These are phyloP conservation scores for Carposina sasakii DNA, from an alignment of 1,140 invertebrate genomes.

Conservation along the genomic window DNA sequence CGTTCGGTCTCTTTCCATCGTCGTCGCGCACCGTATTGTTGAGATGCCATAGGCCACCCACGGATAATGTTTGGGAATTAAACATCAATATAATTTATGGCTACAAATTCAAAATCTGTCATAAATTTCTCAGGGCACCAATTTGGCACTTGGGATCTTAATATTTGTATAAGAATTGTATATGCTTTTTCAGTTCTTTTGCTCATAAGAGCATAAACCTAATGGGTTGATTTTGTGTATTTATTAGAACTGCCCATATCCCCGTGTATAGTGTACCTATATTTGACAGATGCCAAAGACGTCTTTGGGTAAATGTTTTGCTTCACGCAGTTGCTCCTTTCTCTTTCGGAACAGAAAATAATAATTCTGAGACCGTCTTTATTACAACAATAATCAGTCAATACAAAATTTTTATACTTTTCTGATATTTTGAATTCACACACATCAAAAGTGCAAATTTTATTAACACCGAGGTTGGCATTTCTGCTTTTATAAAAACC, in stretches of 20 bases:
- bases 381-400: constrained; percentile 3
- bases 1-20: too few relatives aligned
- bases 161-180: neutral
- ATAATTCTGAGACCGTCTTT: constrained; percentile 2
- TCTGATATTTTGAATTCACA: neutral
- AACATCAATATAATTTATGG: neutral
- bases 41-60: too few relatives aligned
- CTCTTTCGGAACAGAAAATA: constrained; percentile 4
- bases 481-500: neutral
- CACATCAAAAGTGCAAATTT: neutral
- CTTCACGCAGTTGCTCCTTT: neutral
- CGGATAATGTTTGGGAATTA: neutral
- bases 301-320: neutral
- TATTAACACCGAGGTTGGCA: neutral
- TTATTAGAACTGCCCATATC: neutral
- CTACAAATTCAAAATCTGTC: neutral
- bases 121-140: constrained; percentile 4
- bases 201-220: neutral
- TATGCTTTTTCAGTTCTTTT: neutral
- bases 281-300: neutral
- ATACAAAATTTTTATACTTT: constrained; percentile 6
- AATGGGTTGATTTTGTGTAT: neutral
- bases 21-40: too few relatives aligned
- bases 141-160: neutral
- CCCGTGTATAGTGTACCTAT: constrained; percentile 3